A percentile compares a stretch with the other conserved stretches of the same genome.
Conservation (phyloP, 2,113 vertebrate species). For the Tachuris rubrigastra region DNA sequence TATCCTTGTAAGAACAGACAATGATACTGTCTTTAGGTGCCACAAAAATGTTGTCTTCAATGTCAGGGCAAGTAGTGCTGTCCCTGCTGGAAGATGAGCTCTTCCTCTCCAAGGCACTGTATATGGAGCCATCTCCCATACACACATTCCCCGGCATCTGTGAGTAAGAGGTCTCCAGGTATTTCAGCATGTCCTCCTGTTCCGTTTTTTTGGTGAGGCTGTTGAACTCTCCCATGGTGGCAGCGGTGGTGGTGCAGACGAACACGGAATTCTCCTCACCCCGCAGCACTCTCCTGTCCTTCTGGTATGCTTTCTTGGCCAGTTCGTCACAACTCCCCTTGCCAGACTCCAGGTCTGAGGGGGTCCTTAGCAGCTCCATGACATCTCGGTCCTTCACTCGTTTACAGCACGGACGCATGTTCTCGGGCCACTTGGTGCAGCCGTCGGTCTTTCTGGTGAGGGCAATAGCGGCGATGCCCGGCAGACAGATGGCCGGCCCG, state of each 20-base stretch:
- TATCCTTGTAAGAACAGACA: constrained; percentile 78
- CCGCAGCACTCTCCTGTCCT: constrained; percentile 1
- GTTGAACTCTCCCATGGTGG: constrained; percentile 60
- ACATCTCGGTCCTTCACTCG: constrained; percentile 68
- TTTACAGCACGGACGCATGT: constrained; percentile 67
- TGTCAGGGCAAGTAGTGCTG: constrained; percentile 53
- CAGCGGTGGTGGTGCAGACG: constrained; percentile 58
- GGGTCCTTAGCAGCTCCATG: constrained; percentile 75
- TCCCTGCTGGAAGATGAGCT: constrained; percentile 61
- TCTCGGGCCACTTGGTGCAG: constrained; percentile 80
- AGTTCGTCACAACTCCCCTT: constrained; percentile 74
- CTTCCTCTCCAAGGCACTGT: constrained; percentile 75
- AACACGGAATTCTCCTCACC: constrained; percentile 48
- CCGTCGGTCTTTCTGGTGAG: constrained; percentile 82
- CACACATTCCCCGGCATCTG: constrained; percentile 59
- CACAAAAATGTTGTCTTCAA: constrained; percentile 76
- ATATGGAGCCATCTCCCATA: constrained; percentile 45
- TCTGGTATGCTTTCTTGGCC: constrained; percentile 51
- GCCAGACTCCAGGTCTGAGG: constrained; percentile 78
- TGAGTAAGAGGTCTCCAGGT: constrained; percentile 77
- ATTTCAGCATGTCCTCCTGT: constrained; percentile 72
- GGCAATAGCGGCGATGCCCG: constrained; percentile 80
- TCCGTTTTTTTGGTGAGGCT: constrained; percentile 58
- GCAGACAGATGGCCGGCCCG: constrained; percentile 84
- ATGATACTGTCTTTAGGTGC: constrained; percentile 79